Percentiles rank a stretch among this genome's conserved stretches.
Evolutionary conservation across 35 echinoderm and acorn worm genomes (phyloP).

Genomic region (Anneissia japonica): DNA sequence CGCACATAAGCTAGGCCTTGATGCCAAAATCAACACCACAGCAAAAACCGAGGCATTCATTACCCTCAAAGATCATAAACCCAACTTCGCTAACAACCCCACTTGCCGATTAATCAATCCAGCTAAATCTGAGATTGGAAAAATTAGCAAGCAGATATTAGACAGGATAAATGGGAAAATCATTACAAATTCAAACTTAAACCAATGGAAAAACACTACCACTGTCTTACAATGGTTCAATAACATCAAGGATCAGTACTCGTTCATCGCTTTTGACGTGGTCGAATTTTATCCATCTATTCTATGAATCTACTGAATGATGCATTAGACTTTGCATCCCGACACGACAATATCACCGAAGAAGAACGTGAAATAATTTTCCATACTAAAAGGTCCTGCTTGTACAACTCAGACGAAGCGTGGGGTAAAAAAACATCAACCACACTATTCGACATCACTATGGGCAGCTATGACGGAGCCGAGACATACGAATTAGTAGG

Average conservation of each 20-base stretch:
- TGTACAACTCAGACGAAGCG: too few species aligned
- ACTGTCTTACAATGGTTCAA: conserved; percentile 5
- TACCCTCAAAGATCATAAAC: conserved; percentile 13
- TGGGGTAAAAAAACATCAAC: too few species aligned
- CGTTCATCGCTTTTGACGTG: conserved; percentile 20
- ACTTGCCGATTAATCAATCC: not conserved
- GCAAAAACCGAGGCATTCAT: conserved; percentile 12
- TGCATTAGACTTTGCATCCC: too few species aligned
- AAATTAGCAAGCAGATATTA: not conserved
- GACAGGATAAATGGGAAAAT: conserved; percentile 19
- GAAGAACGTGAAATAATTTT: too few species aligned
- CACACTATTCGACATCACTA: too few species aligned
- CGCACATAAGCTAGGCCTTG: not conserved
- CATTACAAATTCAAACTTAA: not conserved
- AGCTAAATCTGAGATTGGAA: not conserved
- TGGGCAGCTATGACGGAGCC: too few species aligned
- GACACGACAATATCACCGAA: too few species aligned
- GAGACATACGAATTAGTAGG: too few species aligned
- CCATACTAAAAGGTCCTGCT: too few species aligned
- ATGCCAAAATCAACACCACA: not conserved
- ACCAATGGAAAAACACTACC: conserved; percentile 20
- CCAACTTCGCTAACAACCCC: not conserved
- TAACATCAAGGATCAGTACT: not conserved
- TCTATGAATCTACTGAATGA: not conserved
- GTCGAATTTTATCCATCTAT: conserved; percentile 20